phyloP scores from a whole-genome alignment of 1,140 invertebrate genomes.

The Globodera ellingtonae region DNA sequence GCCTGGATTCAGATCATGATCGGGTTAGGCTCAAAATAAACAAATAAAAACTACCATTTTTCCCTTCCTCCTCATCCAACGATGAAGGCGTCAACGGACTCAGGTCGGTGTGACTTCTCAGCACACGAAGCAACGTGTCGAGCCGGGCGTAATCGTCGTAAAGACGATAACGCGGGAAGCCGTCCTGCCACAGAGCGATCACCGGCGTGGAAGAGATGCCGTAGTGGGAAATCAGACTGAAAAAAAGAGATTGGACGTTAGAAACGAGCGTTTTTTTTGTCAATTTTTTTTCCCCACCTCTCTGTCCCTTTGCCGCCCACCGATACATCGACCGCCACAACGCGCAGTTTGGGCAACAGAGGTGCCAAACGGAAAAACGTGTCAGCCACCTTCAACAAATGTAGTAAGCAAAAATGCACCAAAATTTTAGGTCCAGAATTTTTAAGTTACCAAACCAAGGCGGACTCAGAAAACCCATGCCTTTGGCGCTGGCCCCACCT shows the following conservation, averaged over 20 bases:
- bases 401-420: not conserved
- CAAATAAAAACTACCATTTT: not conserved
- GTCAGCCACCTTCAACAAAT: slow-evolving; percentile 25
- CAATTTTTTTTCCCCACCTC: slow-evolving; percentile 5
- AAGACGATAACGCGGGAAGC: slow-evolving; percentile 35
- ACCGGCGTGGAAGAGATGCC: slow-evolving; percentile 45
- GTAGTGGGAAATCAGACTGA: slow-evolving; percentile 43
- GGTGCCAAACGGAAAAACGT: slow-evolving; percentile 36
- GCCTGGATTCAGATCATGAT: no score
- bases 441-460: no score
- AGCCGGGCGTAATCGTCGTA: slow-evolving; percentile 40
- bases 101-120: slow-evolving; percentile 31
- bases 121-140: slow-evolving; percentile 30
- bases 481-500: not conserved
- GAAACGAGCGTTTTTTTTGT: not conserved
- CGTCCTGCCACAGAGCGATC: slow-evolving; percentile 45
- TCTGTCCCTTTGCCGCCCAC: slow-evolving; percentile 29
- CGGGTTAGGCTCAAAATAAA: no score
- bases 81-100: not conserved
- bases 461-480: no score
- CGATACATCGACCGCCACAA: slow-evolving; percentile 46
- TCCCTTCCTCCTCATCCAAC: not conserved
- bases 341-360: slow-evolving; percentile 39
- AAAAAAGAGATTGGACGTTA: slow-evolving; percentile 4
- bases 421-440: not conserved